Evolutionary conservation across 2,797 vertebrate genomes (phyloP).

Genomic region (Buceros bicornis): DNA sequence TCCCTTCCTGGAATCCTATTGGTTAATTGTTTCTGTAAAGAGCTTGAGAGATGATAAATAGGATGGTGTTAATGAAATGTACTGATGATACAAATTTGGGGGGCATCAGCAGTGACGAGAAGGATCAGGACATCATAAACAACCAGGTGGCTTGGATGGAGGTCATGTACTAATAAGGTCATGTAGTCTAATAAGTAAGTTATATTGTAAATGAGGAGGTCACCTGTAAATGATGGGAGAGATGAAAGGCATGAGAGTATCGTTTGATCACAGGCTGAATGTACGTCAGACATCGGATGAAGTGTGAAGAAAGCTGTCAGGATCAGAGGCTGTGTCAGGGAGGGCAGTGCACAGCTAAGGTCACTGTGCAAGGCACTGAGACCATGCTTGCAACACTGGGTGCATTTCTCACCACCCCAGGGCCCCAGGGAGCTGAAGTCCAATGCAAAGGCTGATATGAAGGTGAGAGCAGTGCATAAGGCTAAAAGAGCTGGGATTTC

Average conservation of each 20-base stretch:
- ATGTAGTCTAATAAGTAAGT: neutral
- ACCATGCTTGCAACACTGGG: accelerated
- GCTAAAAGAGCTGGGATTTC: neutral
- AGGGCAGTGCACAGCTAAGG: neutral
- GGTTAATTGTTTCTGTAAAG: neutral
- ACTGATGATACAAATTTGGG: neutral
- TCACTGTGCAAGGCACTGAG: neutral
- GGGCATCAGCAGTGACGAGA: neutral
- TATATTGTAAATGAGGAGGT: neutral
- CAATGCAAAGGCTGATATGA: accelerated
- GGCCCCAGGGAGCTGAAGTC: neutral
- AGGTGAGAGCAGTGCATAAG: neutral
- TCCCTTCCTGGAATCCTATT: neutral
- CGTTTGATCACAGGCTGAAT: neutral
- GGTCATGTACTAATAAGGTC: neutral
- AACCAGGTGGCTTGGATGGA: neutral
- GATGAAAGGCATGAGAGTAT: neutral
- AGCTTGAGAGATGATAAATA: neutral
- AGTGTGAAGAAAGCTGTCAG: neutral
- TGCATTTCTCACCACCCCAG: neutral
- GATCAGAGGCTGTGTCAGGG: neutral
- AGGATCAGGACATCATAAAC: neutral
- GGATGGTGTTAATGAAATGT: neutral
- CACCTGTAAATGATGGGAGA: neutral
- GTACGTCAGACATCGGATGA: neutral